Percentiles rank a stretch among this genome's conserved stretches.
phyloP scores from a whole-genome alignment of 2,797 vertebrate species.

The Megalops cyprinoides region DNA sequence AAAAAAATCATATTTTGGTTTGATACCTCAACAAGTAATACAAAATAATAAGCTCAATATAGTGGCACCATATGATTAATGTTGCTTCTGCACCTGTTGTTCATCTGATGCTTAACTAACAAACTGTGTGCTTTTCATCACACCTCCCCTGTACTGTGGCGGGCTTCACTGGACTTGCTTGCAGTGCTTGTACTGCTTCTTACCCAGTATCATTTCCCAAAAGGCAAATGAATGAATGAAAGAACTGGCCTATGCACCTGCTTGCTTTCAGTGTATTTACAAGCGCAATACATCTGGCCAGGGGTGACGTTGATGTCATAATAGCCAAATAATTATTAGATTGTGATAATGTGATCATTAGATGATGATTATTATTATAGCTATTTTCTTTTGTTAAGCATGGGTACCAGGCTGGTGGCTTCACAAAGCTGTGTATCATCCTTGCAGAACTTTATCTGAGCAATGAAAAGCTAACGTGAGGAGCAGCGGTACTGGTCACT shows the following conservation, averaged over 20 bases:
- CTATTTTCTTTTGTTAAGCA: not conserved
- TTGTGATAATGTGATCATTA: not conserved
- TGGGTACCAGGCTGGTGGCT: not conserved
- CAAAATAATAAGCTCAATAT: no score
- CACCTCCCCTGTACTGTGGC: not conserved
- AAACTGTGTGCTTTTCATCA: constrained; percentile 37
- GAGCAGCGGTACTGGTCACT: not conserved
- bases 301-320: not conserved
- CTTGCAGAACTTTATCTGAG: not conserved
- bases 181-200: constrained; percentile 24
- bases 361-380: no score
- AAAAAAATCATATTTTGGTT: no score
- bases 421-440: no score
- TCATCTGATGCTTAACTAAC: constrained; percentile 8
- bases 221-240: not conserved
- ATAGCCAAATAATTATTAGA: not conserved
- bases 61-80: not conserved
- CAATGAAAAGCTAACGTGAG: not conserved
- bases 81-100: not conserved
- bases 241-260: not conserved
- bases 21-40: no score
- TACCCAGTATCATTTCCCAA: not conserved
- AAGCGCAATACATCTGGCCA: not conserved
- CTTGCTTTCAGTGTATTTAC: not conserved
- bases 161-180: constrained; percentile 50